A percentile compares a stretch with the other conserved stretches of the same genome.
These are phyloP conservation scores for Lasioglossum leucozonium DNA, from an alignment of 2,888 invertebrate species.

Conservation along the genomic window DNA sequence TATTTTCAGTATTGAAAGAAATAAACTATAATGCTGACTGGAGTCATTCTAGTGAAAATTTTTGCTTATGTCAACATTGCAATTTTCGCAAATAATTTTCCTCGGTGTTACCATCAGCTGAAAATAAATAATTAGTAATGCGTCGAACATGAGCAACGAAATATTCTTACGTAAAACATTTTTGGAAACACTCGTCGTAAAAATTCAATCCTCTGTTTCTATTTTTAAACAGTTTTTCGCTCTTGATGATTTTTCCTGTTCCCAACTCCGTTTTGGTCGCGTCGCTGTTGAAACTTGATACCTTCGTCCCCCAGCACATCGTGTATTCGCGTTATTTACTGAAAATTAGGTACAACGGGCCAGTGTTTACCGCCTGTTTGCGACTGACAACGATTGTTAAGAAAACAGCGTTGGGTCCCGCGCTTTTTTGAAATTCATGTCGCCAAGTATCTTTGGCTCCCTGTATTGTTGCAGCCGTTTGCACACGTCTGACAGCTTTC, in stretches of 20 bases:
- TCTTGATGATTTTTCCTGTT: background rate
- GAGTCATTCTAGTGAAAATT: too few relatives aligned
- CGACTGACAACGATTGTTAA: background rate
- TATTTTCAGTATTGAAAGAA: too few relatives aligned
- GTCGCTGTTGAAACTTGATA: background rate
- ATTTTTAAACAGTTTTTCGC: background rate
- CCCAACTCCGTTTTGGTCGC: background rate
- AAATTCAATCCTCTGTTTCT: background rate
- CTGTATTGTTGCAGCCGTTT: constrained; percentile 9
- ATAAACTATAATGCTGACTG: too few relatives aligned
- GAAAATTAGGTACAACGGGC: background rate
- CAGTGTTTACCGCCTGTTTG: background rate
- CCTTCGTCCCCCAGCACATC: background rate
- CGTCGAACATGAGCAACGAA: background rate
- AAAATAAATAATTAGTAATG: background rate
- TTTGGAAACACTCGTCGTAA: background rate
- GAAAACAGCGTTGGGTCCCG: background rate
- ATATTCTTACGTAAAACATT: background rate
- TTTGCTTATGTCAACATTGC: too few relatives aligned
- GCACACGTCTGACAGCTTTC: constrained; percentile 4
- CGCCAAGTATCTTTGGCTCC: background rate
- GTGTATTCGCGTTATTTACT: constrained; percentile 10
- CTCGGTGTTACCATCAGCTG: background rate
- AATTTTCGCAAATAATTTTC: background rate
- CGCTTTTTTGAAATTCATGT: background rate